These are phyloP conservation scores for Ephialtes manifestator DNA, from an alignment of 2,888 invertebrate genomes.

Conservation along the genomic window DNA sequence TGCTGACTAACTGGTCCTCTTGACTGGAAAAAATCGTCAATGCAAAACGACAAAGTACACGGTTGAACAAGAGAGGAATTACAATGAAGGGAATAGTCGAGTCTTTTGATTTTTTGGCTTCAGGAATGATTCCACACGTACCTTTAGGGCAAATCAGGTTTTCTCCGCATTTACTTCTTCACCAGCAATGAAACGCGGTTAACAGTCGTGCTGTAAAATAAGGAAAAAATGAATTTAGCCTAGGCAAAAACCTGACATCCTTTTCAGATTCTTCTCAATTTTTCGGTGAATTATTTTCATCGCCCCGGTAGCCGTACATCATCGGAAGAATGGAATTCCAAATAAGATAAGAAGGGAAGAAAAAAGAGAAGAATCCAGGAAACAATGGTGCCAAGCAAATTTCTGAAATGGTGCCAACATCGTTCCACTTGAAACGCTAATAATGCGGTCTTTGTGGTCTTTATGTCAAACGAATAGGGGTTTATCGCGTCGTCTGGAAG, in stretches of 20 bases:
- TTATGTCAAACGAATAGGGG: background rate
- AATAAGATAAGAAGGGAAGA: background rate
- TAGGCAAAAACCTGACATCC: background rate
- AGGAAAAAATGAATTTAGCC: background rate
- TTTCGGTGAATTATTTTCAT: conserved; percentile 17
- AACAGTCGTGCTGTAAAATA: background rate
- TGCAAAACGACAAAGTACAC: background rate
- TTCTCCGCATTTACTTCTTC: background rate
- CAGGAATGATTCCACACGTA: background rate
- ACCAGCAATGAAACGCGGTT: background rate
- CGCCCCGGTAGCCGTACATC: background rate
- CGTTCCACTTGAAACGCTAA: conserved; percentile 31
- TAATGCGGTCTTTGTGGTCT: conserved; percentile 4
- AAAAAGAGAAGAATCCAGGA: background rate
- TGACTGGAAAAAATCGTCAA: background rate
- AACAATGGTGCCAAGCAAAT: conserved; percentile 17
- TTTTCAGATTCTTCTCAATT: background rate
- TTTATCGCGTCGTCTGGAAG: background rate
- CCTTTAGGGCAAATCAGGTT: background rate
- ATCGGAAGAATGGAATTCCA: conserved; percentile 18
- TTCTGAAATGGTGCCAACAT: conserved; percentile 46
- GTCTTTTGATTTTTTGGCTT: background rate
- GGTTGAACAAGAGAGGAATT: background rate
- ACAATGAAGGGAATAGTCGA: background rate
- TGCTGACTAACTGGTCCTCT: background rate